phyloP scores from a whole-genome alignment of 2,797 vertebrate species.

The Podarcis lilfordi region DNA sequence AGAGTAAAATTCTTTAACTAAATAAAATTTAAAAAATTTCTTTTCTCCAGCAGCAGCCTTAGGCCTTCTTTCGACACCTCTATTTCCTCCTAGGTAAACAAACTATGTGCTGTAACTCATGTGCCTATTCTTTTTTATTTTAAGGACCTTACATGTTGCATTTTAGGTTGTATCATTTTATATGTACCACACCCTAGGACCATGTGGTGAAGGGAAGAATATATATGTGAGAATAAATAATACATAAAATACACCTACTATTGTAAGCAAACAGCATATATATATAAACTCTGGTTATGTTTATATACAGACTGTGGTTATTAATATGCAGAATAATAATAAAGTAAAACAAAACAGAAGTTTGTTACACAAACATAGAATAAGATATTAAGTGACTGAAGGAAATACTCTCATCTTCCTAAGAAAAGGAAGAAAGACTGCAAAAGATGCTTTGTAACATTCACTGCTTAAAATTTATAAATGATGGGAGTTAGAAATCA shows the following conservation, averaged over 20 bases:
- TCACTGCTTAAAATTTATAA: conserved; percentile 4
- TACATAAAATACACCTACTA: too few species aligned
- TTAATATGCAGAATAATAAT: neutral
- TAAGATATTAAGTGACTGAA: neutral
- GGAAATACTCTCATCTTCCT: neutral
- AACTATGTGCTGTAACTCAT: neutral
- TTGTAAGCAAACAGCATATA: neutral
- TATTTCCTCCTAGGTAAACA: neutral
- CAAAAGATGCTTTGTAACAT: neutral
- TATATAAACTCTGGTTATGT: neutral
- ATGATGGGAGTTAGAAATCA: neutral
- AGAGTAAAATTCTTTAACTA: neutral
- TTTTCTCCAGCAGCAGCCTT: neutral
- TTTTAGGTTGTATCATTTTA: too few species aligned
- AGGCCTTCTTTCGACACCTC: neutral
- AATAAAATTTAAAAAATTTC: neutral
- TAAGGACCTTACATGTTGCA: too few species aligned
- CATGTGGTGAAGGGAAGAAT: too few species aligned
- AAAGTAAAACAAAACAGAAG: neutral
- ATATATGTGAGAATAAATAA: neutral
- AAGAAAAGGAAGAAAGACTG: neutral
- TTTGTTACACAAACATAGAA: neutral
- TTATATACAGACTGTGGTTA: neutral
- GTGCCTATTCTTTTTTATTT: neutral
- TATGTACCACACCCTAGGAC: too few species aligned